Evolutionary conservation across 2,113 vertebrate species (phyloP), one percentile per base, ranked within the genome.

Genomic region (Leptodactylus fuscus): DNA sequence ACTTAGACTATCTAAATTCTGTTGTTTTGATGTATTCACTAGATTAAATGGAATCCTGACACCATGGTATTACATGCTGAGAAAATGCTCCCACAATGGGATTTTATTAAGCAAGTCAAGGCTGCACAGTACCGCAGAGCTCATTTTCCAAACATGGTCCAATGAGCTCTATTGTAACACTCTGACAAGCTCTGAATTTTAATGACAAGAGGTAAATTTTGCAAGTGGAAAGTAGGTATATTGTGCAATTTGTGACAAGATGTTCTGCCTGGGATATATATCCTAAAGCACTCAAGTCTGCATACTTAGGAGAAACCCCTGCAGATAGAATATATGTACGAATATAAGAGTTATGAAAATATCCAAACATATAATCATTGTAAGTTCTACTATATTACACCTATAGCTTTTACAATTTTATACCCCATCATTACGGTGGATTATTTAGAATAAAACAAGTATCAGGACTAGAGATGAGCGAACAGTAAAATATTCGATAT

Each of bases 31-130:
- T 69, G 65, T 38, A 69, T 38, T 69, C 65, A 38, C 6, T 22
- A 69, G 32, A 69, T 69, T 69, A 12, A 36, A 69, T 36, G 34
- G 34, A 69, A 69, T 69, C 65, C 65, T 38, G 65, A 69, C 65
- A 69, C 65, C 65, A 38, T 38, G 1, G 65, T 11, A 69, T 69
- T 36, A 69, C 65, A 69, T 69, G 65, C 65, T 69, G 65, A 69
- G 65, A 69, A 69, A 69, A 69, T 69, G 65, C 65, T 36, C 65
- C 65, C 32, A 69, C 65, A 69, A 20, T 36, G 65, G 16, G 65
- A 69, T 69, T 36, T 69, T 69, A 69, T 69, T 69, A 69, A 22
- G 65, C 65, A 36, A 69, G 65, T 34, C 29, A 36, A 69, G 20
- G 29, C 65, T 36, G 65, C 29, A 69, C 16, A 36, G 65, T 16